Evolutionary conservation across 2,797 vertebrate genomes (phyloP), one percentile per base, ranked within the genome.

Genomic region (Rachycentron canadum): DNA sequence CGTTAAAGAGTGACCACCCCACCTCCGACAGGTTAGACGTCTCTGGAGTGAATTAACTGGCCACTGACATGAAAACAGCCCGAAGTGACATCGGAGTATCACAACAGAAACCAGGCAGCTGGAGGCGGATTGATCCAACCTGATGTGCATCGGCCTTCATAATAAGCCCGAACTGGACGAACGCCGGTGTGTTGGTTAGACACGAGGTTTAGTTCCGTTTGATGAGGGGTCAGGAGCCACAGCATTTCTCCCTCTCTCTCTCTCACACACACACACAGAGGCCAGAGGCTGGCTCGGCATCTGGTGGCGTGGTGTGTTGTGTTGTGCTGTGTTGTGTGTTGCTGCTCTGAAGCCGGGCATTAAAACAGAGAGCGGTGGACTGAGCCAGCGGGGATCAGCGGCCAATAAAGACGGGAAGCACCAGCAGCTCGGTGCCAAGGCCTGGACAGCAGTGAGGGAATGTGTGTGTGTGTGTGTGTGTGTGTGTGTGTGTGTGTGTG

Each of bases 321-420:
- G 32, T 32, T 7, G 32, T 32, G 32, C 7, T 62, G 67, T 69
- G 74, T 30, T 69, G 78, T 76, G 69, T 64, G 72, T 17, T 79
- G 55, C 78, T 73, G 72, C 70, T 87, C 69, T 79, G 65, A 83
- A 85, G 80, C 70, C 17, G 11, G 81, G 81, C 66, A 76, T 77
- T 76, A 79, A 89, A 76, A 87, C 71, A 82, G 64, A 63, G 70
- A 57, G 77, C 7, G 5, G 36, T 1, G n/a, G 16, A 59, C 40
- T 0, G 84, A 86, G 86, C 88, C 88, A 88, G 63, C 55, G 0
- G 62, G 77, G 84, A 91, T 83, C 78, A 71, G 72, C 63, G 13
- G 83, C 86, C 86, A 87, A 79, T 77, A 88, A 83, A 89, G 87
- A 80, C 57, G 17, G 56, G 71, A 69, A 79, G 71, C 79, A 73